Conservation (phyloP, 2,113 vertebrate species). For the Sprattus sprattus region DNA sequence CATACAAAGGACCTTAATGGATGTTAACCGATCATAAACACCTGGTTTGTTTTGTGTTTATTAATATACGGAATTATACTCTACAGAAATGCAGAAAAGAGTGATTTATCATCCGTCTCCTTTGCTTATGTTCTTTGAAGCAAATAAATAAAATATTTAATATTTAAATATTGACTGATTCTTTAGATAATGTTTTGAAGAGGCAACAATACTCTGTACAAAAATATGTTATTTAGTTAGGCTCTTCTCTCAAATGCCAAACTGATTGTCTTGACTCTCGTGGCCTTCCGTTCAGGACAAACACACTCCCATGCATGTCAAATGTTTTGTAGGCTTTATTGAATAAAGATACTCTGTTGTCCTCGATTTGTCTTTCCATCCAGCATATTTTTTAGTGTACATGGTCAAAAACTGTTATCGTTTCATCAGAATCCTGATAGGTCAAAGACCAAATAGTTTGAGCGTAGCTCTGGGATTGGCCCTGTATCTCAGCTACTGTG, state of each 20-base stretch:
- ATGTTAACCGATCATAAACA: neutral
- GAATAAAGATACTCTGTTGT: conserved; percentile 33
- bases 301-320: conserved; percentile 24
- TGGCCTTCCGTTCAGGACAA: conserved; percentile 24
- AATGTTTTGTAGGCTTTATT: conserved; percentile 17
- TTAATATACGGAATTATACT: neutral
- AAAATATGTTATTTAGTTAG: neutral
- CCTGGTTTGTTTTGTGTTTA: conserved; percentile 14
- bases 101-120: neutral
- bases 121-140: conserved; percentile 14
- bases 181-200: neutral
- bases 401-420: too few species aligned
- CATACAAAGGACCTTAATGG: neutral
- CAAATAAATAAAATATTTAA: conserved; percentile 44
- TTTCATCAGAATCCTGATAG: too few species aligned
- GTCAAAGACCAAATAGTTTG: neutral
- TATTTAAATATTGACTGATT: conserved; percentile 44
- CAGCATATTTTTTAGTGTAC: neutral
- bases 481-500: neutral
- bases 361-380: neutral
- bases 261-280: neutral
- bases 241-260: neutral
- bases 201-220: neutral
- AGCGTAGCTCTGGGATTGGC: neutral
- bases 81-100: neutral